Evolutionary conservation across 2,113 vertebrate genomes (phyloP), one percentile per base, ranked within the genome.

Genomic region (Clarias macrocephalus): DNA sequence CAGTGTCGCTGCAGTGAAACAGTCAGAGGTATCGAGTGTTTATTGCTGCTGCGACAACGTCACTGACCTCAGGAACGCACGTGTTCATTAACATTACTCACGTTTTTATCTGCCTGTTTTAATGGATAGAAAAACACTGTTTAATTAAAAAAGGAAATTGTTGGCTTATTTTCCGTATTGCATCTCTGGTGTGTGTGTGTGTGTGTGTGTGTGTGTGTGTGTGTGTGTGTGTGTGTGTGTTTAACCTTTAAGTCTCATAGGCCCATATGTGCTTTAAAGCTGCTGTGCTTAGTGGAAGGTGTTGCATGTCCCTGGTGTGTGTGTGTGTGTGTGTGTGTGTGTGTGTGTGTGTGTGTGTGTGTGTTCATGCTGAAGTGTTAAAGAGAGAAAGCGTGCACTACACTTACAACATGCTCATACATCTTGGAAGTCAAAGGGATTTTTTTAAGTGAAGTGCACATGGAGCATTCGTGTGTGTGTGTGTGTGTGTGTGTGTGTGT

Each of bases 331-430:
- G 30, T 57, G 15, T 9, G 28, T 60, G 25, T 60, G 13, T 60
- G 77, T 80, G 56, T 80, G 77, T 62, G 79, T 81, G 16, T 62
- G 57, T 33, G 56, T 81, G 57, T 81, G 56, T 62, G 9, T 59
- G 33, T 62, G 30, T 60, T 23, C 33, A 42, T 54, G 48, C 33
- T 76, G 42, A 76, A 76, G 37, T 52, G 37, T 52, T 48, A 76
- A 76, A 76, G 15, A 37, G 68, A 37, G 30, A 72, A 72, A 48
- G 21, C 10, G 5, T 52, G 42, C 72, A 25, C 72, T 25, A 52
- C 72, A 76, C 72, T 75, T 76, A 25, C 25, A 76, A 52, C 72
- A 75, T 75, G 72, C 72, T 73, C 70, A 42, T 42, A 48, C 72
- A 75, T 75, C 42, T 12, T 2, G 25, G 48, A 21, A 48, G 72